phyloP scores from a whole-genome alignment of 2,888 invertebrate species.

The Cordilura impudica region DNA sequence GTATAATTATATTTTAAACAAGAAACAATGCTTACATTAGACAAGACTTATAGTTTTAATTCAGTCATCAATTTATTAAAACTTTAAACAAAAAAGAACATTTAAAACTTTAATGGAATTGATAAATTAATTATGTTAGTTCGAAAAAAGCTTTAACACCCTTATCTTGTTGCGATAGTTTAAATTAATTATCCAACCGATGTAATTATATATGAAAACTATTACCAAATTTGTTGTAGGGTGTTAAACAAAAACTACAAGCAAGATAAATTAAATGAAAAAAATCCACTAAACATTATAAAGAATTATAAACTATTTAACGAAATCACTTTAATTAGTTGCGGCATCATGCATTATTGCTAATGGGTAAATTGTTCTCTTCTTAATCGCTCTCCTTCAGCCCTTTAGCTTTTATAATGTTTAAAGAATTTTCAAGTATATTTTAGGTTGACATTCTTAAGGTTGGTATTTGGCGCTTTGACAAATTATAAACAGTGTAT shows the following conservation, averaged over 20 bases:
- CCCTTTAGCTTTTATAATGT: conserved; percentile 34
- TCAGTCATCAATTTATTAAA: no score
- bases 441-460: conserved; percentile 59
- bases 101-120: no score
- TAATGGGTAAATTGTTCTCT: conserved; percentile 38
- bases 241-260: background rate
- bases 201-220: no score
- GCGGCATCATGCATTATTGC: conserved; percentile 53
- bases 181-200: no score
- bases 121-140: no score
- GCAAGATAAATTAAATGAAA: background rate
- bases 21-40: no score
- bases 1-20: no score
- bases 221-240: no score
- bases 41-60: no score
- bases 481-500: conserved; percentile 55
- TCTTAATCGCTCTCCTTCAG: background rate
- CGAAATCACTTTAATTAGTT: conserved; percentile 58
- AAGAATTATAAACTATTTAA: conserved; percentile 43
- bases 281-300: background rate
- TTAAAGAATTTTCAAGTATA: conserved; percentile 48
- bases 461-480: conserved; percentile 61
- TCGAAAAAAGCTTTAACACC: no score
- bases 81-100: no score
- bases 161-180: no score